Evolutionary conservation across 2,797 vertebrate species (phyloP).

Genomic region (Mustela erminea): DNA sequence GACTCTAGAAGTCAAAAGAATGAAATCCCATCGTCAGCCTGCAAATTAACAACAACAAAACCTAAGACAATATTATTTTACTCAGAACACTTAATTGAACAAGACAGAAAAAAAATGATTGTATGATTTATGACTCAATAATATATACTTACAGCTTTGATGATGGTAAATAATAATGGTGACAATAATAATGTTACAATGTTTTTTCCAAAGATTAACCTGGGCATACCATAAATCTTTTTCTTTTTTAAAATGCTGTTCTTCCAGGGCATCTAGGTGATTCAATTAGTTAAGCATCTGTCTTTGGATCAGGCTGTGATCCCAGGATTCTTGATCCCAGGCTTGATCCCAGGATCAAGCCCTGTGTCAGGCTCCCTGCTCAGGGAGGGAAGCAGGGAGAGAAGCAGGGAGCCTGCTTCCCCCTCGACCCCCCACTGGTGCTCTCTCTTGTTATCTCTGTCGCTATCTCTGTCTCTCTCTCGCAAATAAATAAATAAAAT

Average conservation of each 20-base stretch:
- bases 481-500: background rate
- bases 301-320: background rate
- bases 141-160: background rate
- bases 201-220: slow-evolving; percentile 49
- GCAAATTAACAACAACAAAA: slow-evolving; percentile 72
- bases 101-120: slow-evolving; percentile 21
- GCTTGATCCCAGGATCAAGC: background rate
- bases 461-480: too few relatives aligned
- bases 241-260: background rate
- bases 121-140: slow-evolving; percentile 32
- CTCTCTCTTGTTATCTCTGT: background rate
- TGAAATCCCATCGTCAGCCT: slow-evolving; percentile 69
- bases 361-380: background rate
- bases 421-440: background rate
- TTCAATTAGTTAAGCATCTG: background rate
- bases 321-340: background rate
- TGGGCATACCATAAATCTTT: background rate
- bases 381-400: too few relatives aligned
- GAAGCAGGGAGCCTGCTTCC: too few relatives aligned
- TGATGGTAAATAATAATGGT: slow-evolving; percentile 35
- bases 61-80: slow-evolving; percentile 63
- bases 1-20: slow-evolving; percentile 69
- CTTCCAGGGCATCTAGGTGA: background rate
- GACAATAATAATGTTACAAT: background rate
- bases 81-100: background rate